A percentile compares a stretch with the other conserved stretches of the same genome.
phyloP scores from a whole-genome alignment of 1,140 invertebrate species.

The Neotoxoptera formosana region DNA sequence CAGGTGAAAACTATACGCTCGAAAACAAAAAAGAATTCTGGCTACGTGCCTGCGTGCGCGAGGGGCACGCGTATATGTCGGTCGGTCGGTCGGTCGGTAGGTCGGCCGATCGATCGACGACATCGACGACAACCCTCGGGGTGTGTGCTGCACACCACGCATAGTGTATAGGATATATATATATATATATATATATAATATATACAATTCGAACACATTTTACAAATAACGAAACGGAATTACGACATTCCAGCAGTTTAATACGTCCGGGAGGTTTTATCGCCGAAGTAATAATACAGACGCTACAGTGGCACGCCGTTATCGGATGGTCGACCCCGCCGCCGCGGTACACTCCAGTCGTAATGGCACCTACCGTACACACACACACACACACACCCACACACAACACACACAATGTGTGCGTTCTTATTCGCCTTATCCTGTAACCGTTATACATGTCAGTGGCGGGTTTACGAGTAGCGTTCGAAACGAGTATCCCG shows the following conservation, averaged over 20 bases:
- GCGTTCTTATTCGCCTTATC: not conserved
- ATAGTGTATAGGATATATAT: not conserved
- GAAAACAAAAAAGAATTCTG: not conserved
- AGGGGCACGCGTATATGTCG: too few relatives aligned
- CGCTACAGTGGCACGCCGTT: not conserved
- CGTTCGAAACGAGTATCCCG: not conserved
- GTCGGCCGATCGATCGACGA: not conserved
- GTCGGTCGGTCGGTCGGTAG: not conserved
- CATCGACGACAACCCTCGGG: not conserved
- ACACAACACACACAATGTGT: not conserved
- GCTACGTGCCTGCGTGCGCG: not conserved
- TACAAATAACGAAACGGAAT: conserved; percentile 28
- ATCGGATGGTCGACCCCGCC: not conserved
- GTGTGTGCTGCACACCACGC: not conserved
- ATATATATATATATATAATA: too few relatives aligned
- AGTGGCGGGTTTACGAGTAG: not conserved
- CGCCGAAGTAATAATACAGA: not conserved
- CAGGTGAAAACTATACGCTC: not conserved
- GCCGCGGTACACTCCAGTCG: not conserved
- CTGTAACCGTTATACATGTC: not conserved
- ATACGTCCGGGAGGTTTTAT: conserved; percentile 29
- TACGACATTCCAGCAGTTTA: conserved; percentile 23
- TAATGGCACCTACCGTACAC: not conserved
- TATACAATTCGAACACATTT: conserved; percentile 11
- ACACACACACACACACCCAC: not conserved